These are phyloP conservation scores for Drosophila mimetica DNA, from an alignment of 2,888 invertebrate genomes.

Conservation along the genomic window DNA sequence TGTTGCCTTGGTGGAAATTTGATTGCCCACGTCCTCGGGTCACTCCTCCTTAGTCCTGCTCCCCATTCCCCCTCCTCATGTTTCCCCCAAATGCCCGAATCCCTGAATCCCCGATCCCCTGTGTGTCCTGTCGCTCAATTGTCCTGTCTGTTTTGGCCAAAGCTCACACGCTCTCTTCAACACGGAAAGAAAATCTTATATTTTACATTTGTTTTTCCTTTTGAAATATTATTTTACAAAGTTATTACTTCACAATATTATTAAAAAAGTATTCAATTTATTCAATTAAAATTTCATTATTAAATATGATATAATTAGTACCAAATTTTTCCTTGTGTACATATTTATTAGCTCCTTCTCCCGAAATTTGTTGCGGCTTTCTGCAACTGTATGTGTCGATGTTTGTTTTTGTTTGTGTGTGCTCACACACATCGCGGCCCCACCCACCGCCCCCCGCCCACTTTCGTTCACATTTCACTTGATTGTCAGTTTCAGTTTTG, in stretches of 20 bases:
- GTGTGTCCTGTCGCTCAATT: slow-evolving; percentile 16
- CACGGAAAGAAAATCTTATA: too few relatives aligned
- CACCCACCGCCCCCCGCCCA: slow-evolving; percentile 10
- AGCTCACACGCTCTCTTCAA: not conserved
- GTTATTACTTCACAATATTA: too few relatives aligned
- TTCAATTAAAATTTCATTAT: too few relatives aligned
- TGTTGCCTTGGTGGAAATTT: slow-evolving; percentile 48
- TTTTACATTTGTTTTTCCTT: too few relatives aligned
- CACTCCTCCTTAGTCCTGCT: not conserved
- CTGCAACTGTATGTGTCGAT: slow-evolving; percentile 1
- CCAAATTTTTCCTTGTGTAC: slow-evolving; percentile 1
- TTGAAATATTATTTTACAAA: too few relatives aligned
- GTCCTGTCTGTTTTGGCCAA: slow-evolving; percentile 21
- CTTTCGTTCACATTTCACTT: slow-evolving; percentile 37
- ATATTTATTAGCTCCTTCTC: slow-evolving; percentile 31
- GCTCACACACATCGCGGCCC: not conserved
- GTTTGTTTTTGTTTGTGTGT: slow-evolving; percentile 11
- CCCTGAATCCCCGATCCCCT: not conserved
- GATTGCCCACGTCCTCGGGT: slow-evolving; percentile 36
- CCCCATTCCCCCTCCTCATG: too few relatives aligned
- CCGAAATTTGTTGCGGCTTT: slow-evolving; percentile 38
- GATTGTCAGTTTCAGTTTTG: slow-evolving; percentile 45
- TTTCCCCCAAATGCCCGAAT: not conserved
- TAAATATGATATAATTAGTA: too few relatives aligned
- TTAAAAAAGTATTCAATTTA: too few relatives aligned